Conservation (phyloP, 2,113 vertebrate genomes). For the Sceloporus tristichus region DNA sequence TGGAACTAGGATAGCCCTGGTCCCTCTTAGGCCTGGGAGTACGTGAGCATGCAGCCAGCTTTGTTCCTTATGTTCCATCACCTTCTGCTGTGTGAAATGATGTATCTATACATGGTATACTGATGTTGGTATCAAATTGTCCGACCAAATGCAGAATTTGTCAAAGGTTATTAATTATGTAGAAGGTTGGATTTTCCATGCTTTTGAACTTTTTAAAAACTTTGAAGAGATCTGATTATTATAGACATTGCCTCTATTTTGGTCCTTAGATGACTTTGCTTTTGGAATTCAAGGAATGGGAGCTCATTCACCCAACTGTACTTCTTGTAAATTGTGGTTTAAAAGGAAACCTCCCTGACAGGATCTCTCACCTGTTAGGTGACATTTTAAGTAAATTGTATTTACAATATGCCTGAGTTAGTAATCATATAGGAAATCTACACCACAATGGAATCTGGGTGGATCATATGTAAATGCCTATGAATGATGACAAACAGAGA, state of each 20-base stretch:
- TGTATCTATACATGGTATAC: neutral
- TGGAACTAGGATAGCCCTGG: neutral
- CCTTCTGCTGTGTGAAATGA: neutral
- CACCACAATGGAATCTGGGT: conserved; percentile 46
- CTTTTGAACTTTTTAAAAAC: neutral
- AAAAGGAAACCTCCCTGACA: neutral
- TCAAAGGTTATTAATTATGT: neutral
- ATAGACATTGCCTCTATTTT: neutral
- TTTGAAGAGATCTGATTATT: neutral
- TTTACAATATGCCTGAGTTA: neutral
- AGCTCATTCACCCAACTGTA: neutral
- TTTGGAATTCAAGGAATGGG: neutral
- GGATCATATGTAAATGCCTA: conserved; percentile 40
- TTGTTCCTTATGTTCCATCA: neutral
- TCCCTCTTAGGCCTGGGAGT: neutral
- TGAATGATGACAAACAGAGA: conserved; percentile 60
- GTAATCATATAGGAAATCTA: conserved; percentile 38
- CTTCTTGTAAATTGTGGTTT: neutral
- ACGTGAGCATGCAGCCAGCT: neutral
- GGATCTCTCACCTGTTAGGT: conserved; percentile 20
- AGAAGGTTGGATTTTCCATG: too few species aligned
- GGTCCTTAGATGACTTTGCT: neutral
- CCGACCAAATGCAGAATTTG: neutral
- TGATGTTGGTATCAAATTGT: neutral
- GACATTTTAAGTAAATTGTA: conserved; percentile 19